Conservation (phyloP, 2,113 vertebrate species). For the Dromas ardeola region DNA sequence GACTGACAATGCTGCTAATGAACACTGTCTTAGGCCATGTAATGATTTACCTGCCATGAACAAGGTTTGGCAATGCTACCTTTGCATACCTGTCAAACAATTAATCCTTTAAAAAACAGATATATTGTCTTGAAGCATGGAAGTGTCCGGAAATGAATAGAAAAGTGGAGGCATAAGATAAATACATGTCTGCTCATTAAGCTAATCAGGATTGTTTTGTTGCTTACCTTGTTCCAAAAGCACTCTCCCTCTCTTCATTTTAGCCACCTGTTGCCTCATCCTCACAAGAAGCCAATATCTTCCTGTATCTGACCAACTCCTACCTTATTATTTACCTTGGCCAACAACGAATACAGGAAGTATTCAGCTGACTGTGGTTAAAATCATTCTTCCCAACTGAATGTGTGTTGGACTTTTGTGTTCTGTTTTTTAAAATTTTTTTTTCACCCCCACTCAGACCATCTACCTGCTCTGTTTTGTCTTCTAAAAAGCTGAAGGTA, state of each 20-base stretch:
- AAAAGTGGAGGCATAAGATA: background rate
- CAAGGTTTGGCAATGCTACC: conserved; percentile 48
- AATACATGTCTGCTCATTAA: conserved; percentile 22
- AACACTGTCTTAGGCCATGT: conserved; percentile 74
- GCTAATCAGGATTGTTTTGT: conserved; percentile 22
- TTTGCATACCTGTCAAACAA: conserved; percentile 33
- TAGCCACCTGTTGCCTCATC: conserved; percentile 19
- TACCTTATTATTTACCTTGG: background rate
- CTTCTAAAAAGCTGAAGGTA: background rate
- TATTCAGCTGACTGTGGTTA: background rate
- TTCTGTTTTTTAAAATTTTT: background rate
- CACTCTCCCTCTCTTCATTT: background rate
- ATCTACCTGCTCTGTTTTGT: background rate
- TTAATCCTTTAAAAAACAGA: conserved; percentile 12
- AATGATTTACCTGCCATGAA: conserved; percentile 75
- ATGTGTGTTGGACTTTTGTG: background rate
- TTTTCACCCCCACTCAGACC: background rate
- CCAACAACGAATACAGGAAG: background rate
- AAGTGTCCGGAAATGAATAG: background rate
- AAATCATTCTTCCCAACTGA: background rate
- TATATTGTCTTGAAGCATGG: background rate
- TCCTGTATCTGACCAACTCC: background rate
- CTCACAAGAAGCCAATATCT: background rate
- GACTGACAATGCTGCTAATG: conserved; percentile 81
- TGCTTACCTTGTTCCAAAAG: background rate